Conservation (phyloP, 2,888 invertebrate genomes). For the Syrista parreyssii region DNA sequence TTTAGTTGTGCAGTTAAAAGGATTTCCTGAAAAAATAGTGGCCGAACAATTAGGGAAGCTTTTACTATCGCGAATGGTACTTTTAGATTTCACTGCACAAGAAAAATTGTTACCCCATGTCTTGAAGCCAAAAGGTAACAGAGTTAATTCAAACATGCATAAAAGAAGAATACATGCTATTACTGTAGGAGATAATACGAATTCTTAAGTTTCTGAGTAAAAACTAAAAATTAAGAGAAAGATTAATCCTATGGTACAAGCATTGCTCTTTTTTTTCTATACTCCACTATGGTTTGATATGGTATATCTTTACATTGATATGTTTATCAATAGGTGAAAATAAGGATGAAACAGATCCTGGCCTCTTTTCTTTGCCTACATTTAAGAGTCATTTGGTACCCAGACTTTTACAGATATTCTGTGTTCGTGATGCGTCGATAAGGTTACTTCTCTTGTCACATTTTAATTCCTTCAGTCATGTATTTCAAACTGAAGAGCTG, state of each 20-base stretch:
- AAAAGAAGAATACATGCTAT: neutral
- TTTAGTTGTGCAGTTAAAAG: slow-evolving; percentile 75
- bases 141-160: neutral
- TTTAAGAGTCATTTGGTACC: slow-evolving; percentile 83
- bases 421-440: slow-evolving; percentile 86
- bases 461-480: slow-evolving; percentile 80
- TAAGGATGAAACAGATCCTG: slow-evolving; percentile 64
- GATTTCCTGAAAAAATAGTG: slow-evolving; percentile 83
- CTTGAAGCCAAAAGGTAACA: slow-evolving; percentile 77
- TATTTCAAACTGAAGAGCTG: slow-evolving; percentile 82
- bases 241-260: too few relatives aligned
- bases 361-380: slow-evolving; percentile 76
- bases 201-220: too few relatives aligned
- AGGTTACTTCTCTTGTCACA: slow-evolving; percentile 82
- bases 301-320: slow-evolving; percentile 1
- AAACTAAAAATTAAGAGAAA: too few relatives aligned
- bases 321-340: slow-evolving; percentile 48
- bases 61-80: slow-evolving; percentile 84
- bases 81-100: slow-evolving; percentile 85
- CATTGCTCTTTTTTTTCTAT: too few relatives aligned
- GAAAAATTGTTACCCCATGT: slow-evolving; percentile 77
- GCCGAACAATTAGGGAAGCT: slow-evolving; percentile 84
- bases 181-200: too few relatives aligned
- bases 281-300: too few relatives aligned
- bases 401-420: slow-evolving; percentile 82